Conservation (phyloP, 2,888 invertebrate species). For the Heliconius erato region DNA sequence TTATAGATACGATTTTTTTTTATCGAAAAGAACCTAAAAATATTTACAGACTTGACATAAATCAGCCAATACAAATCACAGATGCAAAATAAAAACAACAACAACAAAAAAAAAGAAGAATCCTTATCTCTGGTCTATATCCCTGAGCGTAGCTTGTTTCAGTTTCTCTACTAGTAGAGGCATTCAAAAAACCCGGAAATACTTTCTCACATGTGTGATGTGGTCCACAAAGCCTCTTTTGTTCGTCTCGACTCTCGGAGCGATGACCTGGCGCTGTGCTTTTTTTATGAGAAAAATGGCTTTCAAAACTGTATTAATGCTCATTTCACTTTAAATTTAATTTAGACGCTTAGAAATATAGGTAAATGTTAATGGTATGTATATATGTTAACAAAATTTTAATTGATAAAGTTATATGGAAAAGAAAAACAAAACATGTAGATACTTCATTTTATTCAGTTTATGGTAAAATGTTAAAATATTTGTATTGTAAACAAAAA, state of each 20-base stretch:
- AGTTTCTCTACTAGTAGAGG: conserved; percentile 34
- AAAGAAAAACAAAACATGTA: not conserved
- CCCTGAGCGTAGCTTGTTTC: conserved; percentile 32
- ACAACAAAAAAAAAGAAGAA: conserved; percentile 9
- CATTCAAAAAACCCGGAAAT: conserved; percentile 49
- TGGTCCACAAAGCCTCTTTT: conserved; percentile 54
- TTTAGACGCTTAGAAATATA: not conserved
- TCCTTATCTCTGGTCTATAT: conserved; percentile 33
- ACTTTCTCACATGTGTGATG: conserved; percentile 48
- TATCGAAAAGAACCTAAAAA: not conserved
- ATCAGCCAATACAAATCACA: conserved; percentile 13
- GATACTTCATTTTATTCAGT: not conserved
- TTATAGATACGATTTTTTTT: not conserved
- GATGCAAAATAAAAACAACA: not conserved
- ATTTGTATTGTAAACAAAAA: not conserved
- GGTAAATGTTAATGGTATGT: not conserved
- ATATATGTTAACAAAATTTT: not conserved
- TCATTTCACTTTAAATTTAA: conserved; percentile 3
- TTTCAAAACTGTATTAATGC: conserved; percentile 15
- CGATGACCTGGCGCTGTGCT: conserved; percentile 48
- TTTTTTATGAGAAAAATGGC: conserved; percentile 36
- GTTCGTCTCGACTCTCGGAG: conserved; percentile 45
- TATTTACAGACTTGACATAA: conserved; percentile 5
- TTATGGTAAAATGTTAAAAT: conserved; percentile 4
- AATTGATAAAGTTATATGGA: not conserved